Evolutionary conservation across 2,888 invertebrate genomes (phyloP), one percentile per base, ranked within the genome.

Genomic region (Campaea margaritaria): DNA sequence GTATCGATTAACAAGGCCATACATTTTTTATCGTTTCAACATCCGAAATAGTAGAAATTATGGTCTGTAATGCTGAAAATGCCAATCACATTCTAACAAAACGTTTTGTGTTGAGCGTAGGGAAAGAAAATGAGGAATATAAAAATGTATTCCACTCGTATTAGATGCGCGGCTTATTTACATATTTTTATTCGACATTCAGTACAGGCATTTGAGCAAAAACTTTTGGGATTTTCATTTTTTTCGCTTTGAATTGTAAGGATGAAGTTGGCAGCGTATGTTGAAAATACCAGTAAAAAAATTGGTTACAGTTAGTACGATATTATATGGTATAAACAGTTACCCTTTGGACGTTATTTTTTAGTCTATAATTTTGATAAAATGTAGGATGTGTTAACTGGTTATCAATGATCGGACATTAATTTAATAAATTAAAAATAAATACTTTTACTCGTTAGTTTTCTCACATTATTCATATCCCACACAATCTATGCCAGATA

Each of bases 151-250:
- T 51, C 61, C 48, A 52, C 48, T 57, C 36, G 48, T 56, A 52
- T 57, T 56, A 56, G 56, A 49, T 52, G 51, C 48, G 48, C 38
- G 43, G 48, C 31, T 44, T 53, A 61, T 56, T 57, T 52, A 47
- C 60, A 60, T 60, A 60, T 55, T 60, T 60, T 60, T 60, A 46
- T 60, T 46, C 46, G 46, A 43, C 46, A 55, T 60, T 55, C 55
- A 46, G 60, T 50, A 41, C 54, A 51, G 21, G 50, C 46, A 47
- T 60, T 55, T 55, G 15, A 51, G 50, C 46, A 11, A 46, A 49
- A 60, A 60, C 60, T 60, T 59, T 50, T 36, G 50, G 55, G 60
- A 54, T 59, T 39, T 42, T 46, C 42, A 46, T 55, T 60, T 55
- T 60, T 46, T 44, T 7, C 7, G 28, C 36, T n/a, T 55, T 47